Conservation (phyloP, 1,140 invertebrate genomes). For the Cotesia chilonis region DNA sequence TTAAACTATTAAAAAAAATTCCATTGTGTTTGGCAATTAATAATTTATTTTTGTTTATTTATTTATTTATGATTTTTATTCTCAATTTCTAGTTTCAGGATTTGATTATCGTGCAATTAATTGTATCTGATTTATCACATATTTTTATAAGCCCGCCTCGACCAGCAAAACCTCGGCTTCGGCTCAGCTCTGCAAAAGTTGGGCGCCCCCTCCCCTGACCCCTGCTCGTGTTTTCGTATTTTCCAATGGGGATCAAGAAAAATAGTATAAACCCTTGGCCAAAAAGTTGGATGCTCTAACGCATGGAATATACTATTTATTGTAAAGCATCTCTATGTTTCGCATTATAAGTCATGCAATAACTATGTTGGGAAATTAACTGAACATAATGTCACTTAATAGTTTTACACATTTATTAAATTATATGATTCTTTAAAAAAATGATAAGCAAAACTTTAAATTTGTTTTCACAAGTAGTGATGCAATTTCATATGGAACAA, state of each 20-base stretch:
- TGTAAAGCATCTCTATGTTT: too few species aligned
- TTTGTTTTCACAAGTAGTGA: conserved; percentile 42
- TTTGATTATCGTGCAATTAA: background rate
- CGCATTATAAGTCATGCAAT: too few species aligned
- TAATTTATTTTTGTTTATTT: conserved; percentile 4
- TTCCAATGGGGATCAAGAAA: too few species aligned
- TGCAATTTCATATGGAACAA: conserved; percentile 20
- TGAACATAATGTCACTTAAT: too few species aligned
- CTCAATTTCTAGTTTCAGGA: background rate
- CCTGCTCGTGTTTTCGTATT: background rate
- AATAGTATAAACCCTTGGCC: too few species aligned
- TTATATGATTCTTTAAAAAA: background rate
- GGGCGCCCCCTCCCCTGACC: background rate
- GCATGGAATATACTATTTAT: too few species aligned
- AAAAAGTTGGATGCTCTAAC: too few species aligned
- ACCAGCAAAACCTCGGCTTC: background rate
- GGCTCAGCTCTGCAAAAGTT: background rate
- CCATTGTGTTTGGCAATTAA: background rate
- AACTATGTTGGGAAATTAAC: too few species aligned
- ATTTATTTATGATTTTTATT: conserved; percentile 5
- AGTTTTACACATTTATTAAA: too few species aligned
- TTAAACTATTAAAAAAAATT: conserved; percentile 1
- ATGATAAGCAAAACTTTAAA: background rate
- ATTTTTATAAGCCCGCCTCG: background rate
- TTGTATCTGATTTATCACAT: background rate